A percentile compares a stretch with the other conserved stretches of the same genome.
Conservation (phyloP, 2,888 invertebrate species). For the Kryphioiulus occultus region DNA sequence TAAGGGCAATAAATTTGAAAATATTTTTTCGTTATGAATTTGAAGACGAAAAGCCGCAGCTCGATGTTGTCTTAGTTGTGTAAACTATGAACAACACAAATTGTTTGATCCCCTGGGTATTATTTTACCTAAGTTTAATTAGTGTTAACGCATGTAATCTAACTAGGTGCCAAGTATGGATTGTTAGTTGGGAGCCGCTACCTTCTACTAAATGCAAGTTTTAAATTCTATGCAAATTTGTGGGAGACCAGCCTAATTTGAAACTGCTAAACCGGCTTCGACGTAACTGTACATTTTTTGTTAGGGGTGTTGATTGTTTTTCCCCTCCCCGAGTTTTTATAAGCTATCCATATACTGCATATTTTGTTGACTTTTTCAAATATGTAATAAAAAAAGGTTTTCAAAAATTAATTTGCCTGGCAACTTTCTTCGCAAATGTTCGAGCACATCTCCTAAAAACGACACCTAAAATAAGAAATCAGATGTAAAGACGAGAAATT, state of each 20-base stretch:
- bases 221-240: neutral
- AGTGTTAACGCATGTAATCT: neutral
- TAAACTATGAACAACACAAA: no score
- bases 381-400: neutral
- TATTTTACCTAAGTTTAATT: neutral
- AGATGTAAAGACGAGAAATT: neutral
- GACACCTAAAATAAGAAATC: neutral
- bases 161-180: neutral
- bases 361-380: slow-evolving; percentile 14
- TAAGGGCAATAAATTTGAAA: neutral
- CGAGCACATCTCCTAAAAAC: neutral
- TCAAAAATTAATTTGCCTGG: neutral
- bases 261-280: neutral
- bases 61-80: neutral
- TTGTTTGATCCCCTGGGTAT: no score
- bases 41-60: neutral
- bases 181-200: neutral
- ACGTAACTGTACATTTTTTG: neutral
- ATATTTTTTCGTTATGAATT: neutral
- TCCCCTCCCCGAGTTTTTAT: neutral
- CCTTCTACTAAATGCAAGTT: neutral
- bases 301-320: neutral
- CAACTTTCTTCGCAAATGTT: neutral
- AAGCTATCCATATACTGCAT: neutral
- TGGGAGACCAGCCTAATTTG: neutral